These are phyloP conservation scores for Speoplatyrhinus poulsoni DNA, from an alignment of 2,113 vertebrate genomes.

Conservation along the genomic window DNA sequence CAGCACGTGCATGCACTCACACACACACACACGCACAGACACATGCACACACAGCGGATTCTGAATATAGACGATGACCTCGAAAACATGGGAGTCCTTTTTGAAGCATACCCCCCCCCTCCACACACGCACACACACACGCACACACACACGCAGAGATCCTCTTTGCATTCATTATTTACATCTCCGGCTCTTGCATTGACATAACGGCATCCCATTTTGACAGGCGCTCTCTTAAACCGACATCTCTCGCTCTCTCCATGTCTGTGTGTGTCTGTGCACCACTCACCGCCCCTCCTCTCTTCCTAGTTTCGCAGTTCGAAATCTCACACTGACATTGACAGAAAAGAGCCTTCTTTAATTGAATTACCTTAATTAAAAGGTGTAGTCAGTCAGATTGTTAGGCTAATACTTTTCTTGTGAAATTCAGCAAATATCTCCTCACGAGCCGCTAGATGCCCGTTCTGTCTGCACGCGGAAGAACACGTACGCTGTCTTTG, in stretches of 20 bases:
- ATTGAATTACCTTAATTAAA: too few relatives aligned
- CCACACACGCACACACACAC: constrained; percentile 14
- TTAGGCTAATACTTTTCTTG: too few relatives aligned
- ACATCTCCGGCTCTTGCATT: constrained; percentile 54
- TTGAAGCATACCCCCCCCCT: constrained; percentile 28
- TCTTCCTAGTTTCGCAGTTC: not conserved
- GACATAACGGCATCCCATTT: constrained; percentile 75
- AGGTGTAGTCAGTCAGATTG: too few relatives aligned
- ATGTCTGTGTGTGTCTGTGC: not conserved
- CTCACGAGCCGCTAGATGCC: too few relatives aligned
- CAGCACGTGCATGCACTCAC: constrained; percentile 33
- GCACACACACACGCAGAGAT: constrained; percentile 23
- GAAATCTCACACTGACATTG: too few relatives aligned
- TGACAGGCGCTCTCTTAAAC: constrained; percentile 69
- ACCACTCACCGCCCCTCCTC: too few relatives aligned
- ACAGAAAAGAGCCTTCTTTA: too few relatives aligned
- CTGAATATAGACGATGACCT: constrained; percentile 57
- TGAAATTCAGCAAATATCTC: too few relatives aligned
- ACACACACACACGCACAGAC: constrained; percentile 1
- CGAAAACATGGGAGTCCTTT: constrained; percentile 27
- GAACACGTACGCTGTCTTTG: too few relatives aligned
- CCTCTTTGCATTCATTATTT: constrained; percentile 64
- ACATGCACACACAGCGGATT: not conserved
- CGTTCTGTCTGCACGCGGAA: too few relatives aligned
- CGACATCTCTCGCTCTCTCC: constrained; percentile 20